Conservation (phyloP, 2,113 vertebrate genomes). For the Mus spicilegus region DNA sequence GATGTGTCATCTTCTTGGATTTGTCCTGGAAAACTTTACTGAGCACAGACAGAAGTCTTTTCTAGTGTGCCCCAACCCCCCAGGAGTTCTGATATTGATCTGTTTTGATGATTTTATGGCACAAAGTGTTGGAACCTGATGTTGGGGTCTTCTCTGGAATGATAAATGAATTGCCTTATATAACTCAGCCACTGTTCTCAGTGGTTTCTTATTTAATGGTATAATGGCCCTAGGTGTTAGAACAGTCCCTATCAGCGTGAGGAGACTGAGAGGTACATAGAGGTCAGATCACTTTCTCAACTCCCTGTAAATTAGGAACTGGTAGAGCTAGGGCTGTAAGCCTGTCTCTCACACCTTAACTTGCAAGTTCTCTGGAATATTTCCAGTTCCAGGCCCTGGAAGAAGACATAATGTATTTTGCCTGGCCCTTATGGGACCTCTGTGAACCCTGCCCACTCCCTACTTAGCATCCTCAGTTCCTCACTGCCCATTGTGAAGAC, state of each 20-base stretch:
- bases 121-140: background rate
- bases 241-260: background rate
- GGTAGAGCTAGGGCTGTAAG: background rate
- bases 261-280: background rate
- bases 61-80: background rate
- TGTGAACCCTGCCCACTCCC: background rate
- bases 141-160: background rate
- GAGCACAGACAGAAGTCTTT: background rate
- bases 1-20: background rate
- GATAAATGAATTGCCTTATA: background rate
- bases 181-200: background rate
- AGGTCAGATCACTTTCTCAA: background rate
- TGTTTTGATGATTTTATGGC: background rate
- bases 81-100: background rate
- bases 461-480: background rate
- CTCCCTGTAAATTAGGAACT: background rate
- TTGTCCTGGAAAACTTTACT: background rate
- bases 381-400: background rate
- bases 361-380: constrained; percentile 3
- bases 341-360: background rate
- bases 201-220: background rate
- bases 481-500: background rate
- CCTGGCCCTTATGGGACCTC: background rate
- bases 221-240: background rate
- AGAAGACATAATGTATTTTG: background rate